These are phyloP conservation scores for Nebria salina DNA, from an alignment of 2,888 invertebrate genomes.

Conservation along the genomic window DNA sequence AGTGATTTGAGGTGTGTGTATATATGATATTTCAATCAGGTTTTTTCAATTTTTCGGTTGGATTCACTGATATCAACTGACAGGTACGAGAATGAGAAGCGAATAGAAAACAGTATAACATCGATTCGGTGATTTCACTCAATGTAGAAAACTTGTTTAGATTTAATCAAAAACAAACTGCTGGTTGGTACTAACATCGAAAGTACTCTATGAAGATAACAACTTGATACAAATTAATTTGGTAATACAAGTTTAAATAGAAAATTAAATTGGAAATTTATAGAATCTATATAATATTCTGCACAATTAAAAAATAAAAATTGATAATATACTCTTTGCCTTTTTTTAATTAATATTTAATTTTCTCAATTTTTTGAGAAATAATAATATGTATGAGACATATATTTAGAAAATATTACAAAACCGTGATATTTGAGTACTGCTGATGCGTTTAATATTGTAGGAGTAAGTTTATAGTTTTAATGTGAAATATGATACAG, in stretches of 20 bases:
- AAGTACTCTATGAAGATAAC: not conserved
- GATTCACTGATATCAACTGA: constrained; percentile 30
- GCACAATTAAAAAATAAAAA: too few relatives aligned
- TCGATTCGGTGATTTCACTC: not conserved
- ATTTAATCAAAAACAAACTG: not conserved
- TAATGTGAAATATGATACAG: not conserved
- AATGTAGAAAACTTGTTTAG: constrained; percentile 4
- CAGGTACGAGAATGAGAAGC: constrained; percentile 28
- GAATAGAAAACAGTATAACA: constrained; percentile 24
- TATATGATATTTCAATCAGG: constrained; percentile 37
- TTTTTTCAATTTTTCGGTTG: constrained; percentile 38
- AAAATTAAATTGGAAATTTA: not conserved
- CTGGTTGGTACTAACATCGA: not conserved
- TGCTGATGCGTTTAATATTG: not conserved
- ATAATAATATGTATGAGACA: not conserved
- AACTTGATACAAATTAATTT: not conserved
- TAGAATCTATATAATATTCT: not conserved
- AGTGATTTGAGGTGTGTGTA: not conserved
- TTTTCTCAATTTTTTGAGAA: not conserved
- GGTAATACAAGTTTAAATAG: not conserved
- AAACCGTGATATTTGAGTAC: not conserved
- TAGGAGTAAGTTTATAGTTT: not conserved
- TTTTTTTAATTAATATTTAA: not conserved
- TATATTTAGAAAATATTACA: not conserved
- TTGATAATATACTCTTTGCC: too few relatives aligned